phyloP scores from a whole-genome alignment of 1,140 invertebrate species.

The Eupristina koningsbergeri region DNA sequence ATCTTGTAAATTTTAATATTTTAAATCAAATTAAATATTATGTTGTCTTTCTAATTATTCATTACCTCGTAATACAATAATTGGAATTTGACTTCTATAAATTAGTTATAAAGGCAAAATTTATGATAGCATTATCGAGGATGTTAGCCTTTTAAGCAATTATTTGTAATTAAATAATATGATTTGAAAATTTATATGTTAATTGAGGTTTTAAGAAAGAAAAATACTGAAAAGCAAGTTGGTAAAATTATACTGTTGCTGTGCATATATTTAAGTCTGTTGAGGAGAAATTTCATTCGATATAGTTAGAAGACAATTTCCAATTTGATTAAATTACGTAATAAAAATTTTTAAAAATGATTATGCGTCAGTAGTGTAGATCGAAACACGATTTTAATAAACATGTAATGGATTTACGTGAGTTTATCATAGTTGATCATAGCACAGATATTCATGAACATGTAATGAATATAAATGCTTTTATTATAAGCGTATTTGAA shows the following conservation, averaged over 20 bases:
- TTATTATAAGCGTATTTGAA: neutral
- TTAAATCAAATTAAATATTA: neutral
- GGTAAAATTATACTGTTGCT: neutral
- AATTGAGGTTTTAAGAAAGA: neutral
- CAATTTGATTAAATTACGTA: neutral
- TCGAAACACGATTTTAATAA: neutral
- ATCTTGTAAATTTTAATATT: no score
- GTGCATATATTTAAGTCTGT: neutral
- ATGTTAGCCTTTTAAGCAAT: neutral
- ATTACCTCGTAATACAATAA: no score
- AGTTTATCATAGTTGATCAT: neutral
- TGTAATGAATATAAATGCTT: neutral
- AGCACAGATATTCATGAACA: neutral
- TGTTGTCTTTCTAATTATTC: neutral
- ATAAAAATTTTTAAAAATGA: neutral
- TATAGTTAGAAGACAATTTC: neutral
- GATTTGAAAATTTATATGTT: neutral
- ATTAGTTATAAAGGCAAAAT: no score
- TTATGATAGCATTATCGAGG: no score
- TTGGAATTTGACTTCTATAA: no score
- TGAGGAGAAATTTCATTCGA: neutral
- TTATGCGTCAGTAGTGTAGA: neutral
- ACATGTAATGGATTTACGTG: constrained; percentile 14
- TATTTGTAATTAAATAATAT: neutral
- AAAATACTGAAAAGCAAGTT: neutral